These are phyloP conservation scores for Alitta virens DNA, from an alignment of 2,888 invertebrate species.

Conservation along the genomic window DNA sequence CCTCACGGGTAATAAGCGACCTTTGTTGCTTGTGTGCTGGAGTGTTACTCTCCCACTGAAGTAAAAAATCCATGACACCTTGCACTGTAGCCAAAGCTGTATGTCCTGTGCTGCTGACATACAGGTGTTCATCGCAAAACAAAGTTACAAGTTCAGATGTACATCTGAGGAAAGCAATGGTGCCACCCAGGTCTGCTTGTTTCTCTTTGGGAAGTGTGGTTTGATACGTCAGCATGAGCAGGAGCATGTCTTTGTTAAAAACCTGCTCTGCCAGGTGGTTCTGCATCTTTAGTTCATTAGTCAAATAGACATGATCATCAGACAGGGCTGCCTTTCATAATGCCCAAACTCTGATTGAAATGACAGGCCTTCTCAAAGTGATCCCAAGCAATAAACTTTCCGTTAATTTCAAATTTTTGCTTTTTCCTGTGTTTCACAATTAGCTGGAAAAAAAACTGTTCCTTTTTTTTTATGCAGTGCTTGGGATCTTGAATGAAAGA, in stretches of 20 bases:
- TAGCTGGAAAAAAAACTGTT: not conserved
- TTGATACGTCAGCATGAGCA: not conserved
- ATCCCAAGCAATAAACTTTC: not conserved
- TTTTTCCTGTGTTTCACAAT: not conserved
- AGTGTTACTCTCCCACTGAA: not conserved
- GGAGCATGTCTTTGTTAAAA: not conserved
- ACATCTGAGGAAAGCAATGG: too few species aligned
- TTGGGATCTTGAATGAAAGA: not conserved
- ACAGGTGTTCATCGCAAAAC: too few species aligned
- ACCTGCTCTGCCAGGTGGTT: not conserved
- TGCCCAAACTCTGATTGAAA: too few species aligned
- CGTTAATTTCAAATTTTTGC: not conserved
- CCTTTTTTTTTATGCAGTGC: not conserved
- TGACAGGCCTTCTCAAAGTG: too few species aligned
- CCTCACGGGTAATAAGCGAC: not conserved
- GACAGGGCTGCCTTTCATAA: too few species aligned
- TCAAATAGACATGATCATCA: not conserved
- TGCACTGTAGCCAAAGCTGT: too few species aligned
- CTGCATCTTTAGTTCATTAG: not conserved
- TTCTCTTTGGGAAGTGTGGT: too few species aligned
- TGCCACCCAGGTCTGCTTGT: too few species aligned
- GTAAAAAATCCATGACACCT: not conserved
- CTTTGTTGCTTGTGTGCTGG: not conserved
- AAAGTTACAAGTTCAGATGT: too few species aligned
- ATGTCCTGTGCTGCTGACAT: too few species aligned